Conservation (phyloP, 2,113 vertebrate genomes). For the Amazona guildingii region DNA sequence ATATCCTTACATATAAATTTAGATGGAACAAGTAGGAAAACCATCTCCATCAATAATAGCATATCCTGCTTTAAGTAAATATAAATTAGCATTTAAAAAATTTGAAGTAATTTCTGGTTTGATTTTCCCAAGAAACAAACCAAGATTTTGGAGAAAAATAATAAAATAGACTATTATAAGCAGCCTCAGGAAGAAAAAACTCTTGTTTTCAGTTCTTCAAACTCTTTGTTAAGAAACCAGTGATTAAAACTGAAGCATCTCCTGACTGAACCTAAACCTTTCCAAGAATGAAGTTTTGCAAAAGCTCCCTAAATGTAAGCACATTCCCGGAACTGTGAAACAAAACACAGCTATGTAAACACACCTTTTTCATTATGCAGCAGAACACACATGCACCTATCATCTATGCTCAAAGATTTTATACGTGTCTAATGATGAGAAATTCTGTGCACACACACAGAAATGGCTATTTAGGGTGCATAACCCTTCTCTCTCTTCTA, state of each 20-base stretch:
- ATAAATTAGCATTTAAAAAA: background rate
- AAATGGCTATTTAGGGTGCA: background rate
- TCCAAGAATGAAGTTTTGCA: background rate
- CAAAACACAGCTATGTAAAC: background rate
- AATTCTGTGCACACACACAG: background rate
- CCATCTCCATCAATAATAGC: background rate
- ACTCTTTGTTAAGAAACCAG: background rate
- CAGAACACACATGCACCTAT: background rate
- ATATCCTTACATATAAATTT: background rate
- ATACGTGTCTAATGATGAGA: fast-evolving
- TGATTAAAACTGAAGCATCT: background rate
- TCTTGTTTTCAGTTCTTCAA: background rate
- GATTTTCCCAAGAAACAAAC: background rate
- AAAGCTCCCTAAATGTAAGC: background rate
- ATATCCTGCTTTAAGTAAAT: background rate
- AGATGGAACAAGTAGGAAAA: background rate
- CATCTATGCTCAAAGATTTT: background rate
- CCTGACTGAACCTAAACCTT: background rate
- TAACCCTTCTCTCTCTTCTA: fast-evolving
- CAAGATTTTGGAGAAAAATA: background rate
- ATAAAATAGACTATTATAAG: background rate
- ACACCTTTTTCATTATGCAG: background rate
- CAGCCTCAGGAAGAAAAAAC: background rate
- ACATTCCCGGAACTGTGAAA: background rate
- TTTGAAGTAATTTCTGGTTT: background rate